These are phyloP conservation scores for Cyanistes caeruleus DNA, from an alignment of 2,113 vertebrate species.

Conservation along the genomic window DNA sequence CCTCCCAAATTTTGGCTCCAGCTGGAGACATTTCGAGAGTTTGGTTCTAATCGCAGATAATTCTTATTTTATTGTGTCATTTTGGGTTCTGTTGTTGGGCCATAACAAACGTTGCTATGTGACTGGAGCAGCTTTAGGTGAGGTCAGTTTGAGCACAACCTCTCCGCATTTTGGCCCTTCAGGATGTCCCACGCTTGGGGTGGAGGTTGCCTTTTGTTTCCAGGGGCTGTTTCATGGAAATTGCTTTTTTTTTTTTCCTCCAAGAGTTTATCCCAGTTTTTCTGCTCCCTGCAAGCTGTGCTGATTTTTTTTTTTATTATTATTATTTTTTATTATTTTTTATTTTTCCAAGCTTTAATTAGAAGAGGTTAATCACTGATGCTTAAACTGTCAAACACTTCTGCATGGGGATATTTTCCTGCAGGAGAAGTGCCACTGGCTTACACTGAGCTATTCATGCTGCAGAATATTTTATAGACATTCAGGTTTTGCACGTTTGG, in stretches of 20 bases:
- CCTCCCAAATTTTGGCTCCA: conserved; percentile 66
- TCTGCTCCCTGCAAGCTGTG: not conserved
- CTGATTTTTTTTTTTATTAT: not conserved
- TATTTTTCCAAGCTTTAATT: not conserved
- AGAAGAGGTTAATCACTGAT: conserved; percentile 16
- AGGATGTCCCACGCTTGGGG: not conserved
- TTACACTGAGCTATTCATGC: not conserved
- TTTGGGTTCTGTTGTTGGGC: conserved; percentile 67
- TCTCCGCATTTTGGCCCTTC: conserved; percentile 14
- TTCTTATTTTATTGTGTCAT: conserved; percentile 78
- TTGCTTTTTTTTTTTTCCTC: not conserved
- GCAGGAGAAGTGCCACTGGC: not conserved
- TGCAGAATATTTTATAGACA: not conserved
- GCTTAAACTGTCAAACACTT: not conserved
- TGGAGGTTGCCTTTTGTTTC: not conserved
- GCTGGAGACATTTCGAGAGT: conserved; percentile 66
- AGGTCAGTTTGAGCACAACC: not conserved
- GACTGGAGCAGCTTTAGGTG: conserved; percentile 14
- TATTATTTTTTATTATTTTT: not conserved
- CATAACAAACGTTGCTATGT: conserved; percentile 68
- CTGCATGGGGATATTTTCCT: not conserved
- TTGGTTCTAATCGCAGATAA: conserved; percentile 75
- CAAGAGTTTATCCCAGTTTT: not conserved
- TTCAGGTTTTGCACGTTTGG: not conserved
- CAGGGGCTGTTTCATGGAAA: not conserved